Percentiles rank a stretch among this genome's conserved stretches.
These are phyloP conservation scores for Anoura caudifer DNA, from an alignment of 2,113 vertebrate species.

Conservation along the genomic window DNA sequence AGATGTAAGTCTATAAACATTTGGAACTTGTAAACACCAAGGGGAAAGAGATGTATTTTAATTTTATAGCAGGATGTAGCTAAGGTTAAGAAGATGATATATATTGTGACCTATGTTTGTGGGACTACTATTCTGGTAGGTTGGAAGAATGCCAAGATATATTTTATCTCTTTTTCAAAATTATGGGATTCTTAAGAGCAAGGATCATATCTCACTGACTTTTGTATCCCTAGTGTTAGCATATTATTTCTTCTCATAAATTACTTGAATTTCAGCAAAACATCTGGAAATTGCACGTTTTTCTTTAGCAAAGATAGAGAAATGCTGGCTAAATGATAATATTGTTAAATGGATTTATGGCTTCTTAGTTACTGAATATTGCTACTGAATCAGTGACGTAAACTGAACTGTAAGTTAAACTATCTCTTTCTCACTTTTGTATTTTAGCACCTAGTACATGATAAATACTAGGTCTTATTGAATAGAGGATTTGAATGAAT, in stretches of 20 bases:
- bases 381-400: neutral
- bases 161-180: conserved; percentile 40
- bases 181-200: conserved; percentile 50
- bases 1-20: conserved; percentile 63
- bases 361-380: neutral
- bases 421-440: neutral
- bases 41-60: conserved; percentile 55
- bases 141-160: conserved; percentile 24
- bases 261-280: conserved; percentile 47
- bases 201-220: neutral
- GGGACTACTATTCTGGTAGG: conserved; percentile 31
- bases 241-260: conserved; percentile 15
- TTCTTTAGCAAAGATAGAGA: conserved; percentile 34
- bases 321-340: neutral
- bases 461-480: neutral
- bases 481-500: neutral
- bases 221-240: conserved; percentile 12
- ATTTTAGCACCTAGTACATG: neutral
- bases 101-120: conserved; percentile 47
- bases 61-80: conserved; percentile 57
- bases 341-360: neutral
- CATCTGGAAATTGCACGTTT: neutral
- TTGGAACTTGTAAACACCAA: conserved; percentile 61
- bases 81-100: conserved; percentile 55
- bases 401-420: neutral